Evolutionary conservation across 2,888 invertebrate species (phyloP), one percentile per base, ranked within the genome.

Genomic region (Antheraea yamamai): DNA sequence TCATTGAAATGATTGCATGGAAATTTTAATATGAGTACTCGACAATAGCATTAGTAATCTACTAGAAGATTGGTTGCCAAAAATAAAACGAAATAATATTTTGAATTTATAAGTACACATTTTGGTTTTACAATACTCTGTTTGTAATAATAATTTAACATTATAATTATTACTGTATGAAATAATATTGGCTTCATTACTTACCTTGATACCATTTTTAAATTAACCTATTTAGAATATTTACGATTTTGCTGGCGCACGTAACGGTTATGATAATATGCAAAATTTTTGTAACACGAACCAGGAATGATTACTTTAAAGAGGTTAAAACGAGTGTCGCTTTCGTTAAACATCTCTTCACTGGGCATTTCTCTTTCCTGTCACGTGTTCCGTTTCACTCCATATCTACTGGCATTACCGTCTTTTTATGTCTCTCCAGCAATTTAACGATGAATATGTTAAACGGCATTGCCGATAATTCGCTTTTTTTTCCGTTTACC

Each of bases 371-470:
- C 76, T 76, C 77, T 83, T 84, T 82, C 85, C 76, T 75, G 83
- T 85, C 84, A 85, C 84, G 85, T 80, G 82, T 81, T 77, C 77
- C 76, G 80, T 81, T 82, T 74, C 79, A 78, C 79, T 79, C 68
- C 70, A 73, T 75, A 75, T 73, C 70, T 73, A 79, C 83, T 77
- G 79, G 77, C 78, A 78, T 83, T 83, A 84, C 84, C 82, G 83
- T 79, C 80, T 78, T 80, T 83, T 84, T 81, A 74, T 83, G 80
- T 82, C 82, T 82, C 83, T 76, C 79, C 81, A 80, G 82, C 82
- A 81, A 83, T 84, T 87, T 83, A 76, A 76, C 80, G 78, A 73
- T 76, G 81, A 86, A 83, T 81, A 84, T 79, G 81, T 79, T 74
- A 74, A 68, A 68, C 68, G 74, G 52, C 61, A 73, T 83, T 84